phyloP scores from a whole-genome alignment of 2,113 vertebrate species.

The Neodontobutis hainanensis region DNA sequence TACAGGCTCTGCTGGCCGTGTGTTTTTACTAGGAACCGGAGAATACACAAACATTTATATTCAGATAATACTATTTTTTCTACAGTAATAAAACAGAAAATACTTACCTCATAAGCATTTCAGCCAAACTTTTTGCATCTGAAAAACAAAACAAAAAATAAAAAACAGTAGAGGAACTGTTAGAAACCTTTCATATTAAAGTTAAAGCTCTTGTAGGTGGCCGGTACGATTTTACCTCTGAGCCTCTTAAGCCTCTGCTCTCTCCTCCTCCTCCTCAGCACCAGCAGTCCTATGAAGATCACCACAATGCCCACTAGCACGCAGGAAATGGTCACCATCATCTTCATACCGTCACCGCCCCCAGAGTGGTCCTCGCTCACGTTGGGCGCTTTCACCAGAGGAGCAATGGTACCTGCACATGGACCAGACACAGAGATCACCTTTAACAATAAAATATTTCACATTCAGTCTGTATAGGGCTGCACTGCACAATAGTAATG shows the following conservation, averaged over 20 bases:
- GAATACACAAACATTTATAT: slow-evolving; percentile 17
- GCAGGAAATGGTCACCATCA: slow-evolving; percentile 97
- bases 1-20: slow-evolving; percentile 92
- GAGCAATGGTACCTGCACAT: slow-evolving; percentile 92
- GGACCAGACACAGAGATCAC: too few species aligned
- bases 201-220: not conserved
- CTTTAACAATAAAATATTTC: too few species aligned
- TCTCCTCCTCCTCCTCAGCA: slow-evolving; percentile 89
- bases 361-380: slow-evolving; percentile 85
- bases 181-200: not conserved
- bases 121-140: slow-evolving; percentile 99
- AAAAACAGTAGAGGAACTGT: slow-evolving; percentile 55
- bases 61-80: not conserved
- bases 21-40: slow-evolving; percentile 88
- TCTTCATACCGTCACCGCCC: slow-evolving; percentile 91
- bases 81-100: not conserved
- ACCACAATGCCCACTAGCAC: slow-evolving; percentile 91
- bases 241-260: slow-evolving; percentile 96
- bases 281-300: slow-evolving; percentile 89
- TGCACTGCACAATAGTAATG: too few species aligned
- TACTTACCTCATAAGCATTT: slow-evolving; percentile 98
- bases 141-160: slow-evolving; percentile 52
- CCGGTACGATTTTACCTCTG: slow-evolving; percentile 81
- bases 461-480: too few species aligned
- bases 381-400: slow-evolving; percentile 92